These are phyloP conservation scores for Oryzias javanicus DNA, from an alignment of 2,113 vertebrate species.

Conservation along the genomic window DNA sequence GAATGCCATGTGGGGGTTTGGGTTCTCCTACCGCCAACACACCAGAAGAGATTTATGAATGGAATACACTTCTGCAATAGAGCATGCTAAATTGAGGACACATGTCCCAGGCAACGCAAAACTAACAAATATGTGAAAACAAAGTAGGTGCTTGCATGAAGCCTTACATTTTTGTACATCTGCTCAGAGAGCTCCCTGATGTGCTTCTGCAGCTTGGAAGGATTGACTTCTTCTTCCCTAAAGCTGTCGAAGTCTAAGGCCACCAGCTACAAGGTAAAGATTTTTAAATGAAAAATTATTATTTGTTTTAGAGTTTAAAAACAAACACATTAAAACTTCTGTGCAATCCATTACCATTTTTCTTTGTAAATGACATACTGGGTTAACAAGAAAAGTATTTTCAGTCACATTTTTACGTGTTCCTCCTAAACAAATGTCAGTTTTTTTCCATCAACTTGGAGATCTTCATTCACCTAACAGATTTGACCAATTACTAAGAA, in stretches of 20 bases:
- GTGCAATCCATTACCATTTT: too few species aligned
- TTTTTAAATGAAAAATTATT: background rate
- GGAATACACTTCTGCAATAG: background rate
- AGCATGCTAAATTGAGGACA: background rate
- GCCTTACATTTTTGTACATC: conserved; percentile 91
- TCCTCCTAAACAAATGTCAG: too few species aligned
- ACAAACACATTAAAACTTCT: background rate
- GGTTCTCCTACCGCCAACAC: conserved; percentile 84
- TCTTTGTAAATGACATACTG: too few species aligned
- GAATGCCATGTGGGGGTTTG: conserved; percentile 97
- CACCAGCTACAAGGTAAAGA: conserved; percentile 81
- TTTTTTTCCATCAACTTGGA: too few species aligned
- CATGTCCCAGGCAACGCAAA: background rate
- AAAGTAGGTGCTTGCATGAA: background rate
- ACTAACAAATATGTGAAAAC: background rate
- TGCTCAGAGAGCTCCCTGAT: conserved; percentile 93
- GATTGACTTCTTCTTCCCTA: conserved; percentile 87
- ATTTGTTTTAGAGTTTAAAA: background rate
- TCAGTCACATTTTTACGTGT: too few species aligned
- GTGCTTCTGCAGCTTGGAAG: conserved; percentile 86
- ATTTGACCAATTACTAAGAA: too few species aligned
- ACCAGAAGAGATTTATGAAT: conserved; percentile 5
- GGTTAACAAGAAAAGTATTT: too few species aligned
- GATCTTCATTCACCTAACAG: too few species aligned
- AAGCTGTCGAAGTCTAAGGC: conserved; percentile 90